phyloP scores from a whole-genome alignment of 2,113 vertebrate species.

The Campylomormyrus numenius region DNA sequence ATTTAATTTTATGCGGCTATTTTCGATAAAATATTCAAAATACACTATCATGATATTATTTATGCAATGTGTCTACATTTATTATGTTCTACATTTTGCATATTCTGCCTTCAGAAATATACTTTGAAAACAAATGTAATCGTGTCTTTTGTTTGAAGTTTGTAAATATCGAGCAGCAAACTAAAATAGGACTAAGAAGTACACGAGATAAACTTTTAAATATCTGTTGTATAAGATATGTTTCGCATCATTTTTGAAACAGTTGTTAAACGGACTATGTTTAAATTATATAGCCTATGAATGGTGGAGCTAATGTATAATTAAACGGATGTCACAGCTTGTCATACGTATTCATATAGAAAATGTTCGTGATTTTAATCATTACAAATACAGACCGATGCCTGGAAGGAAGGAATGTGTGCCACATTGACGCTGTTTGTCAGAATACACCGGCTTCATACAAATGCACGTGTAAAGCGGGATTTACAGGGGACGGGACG shows the following conservation, averaged over 20 bases:
- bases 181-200: neutral
- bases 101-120: neutral
- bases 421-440: conserved; percentile 89
- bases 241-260: neutral
- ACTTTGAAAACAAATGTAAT: neutral
- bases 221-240: neutral
- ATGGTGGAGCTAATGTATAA: neutral
- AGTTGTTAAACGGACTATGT: neutral
- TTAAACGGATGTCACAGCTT: neutral
- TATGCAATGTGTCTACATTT: neutral
- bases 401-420: conserved; percentile 77
- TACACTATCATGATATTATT: neutral
- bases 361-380: neutral
- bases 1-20: neutral
- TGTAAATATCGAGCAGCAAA: neutral
- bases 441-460: conserved; percentile 81
- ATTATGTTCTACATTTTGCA: neutral
- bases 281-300: neutral
- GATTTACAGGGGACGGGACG: conserved; percentile 83
- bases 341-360: neutral
- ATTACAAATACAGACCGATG: conserved; percentile 61
- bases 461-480: conserved; percentile 87
- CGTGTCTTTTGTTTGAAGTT: neutral
- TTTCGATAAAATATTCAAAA: neutral
- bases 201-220: neutral